phyloP scores from a whole-genome alignment of 2,888 invertebrate genomes.

The Cryptocheilus praepositus region DNA sequence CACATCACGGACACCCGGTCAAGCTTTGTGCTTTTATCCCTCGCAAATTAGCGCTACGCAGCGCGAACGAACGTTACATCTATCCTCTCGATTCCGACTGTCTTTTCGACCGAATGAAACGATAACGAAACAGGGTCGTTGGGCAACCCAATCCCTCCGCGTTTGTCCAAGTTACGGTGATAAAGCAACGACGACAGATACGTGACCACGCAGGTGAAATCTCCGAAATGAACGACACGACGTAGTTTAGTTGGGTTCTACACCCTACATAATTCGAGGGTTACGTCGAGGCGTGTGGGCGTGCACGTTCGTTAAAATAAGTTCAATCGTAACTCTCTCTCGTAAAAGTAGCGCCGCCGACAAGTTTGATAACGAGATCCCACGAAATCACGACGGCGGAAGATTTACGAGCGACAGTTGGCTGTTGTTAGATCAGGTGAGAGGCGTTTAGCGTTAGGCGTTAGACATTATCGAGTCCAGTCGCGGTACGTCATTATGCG shows the following conservation, averaged over 20 bases:
- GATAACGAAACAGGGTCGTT: no score
- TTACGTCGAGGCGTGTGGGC: slow-evolving; percentile 1
- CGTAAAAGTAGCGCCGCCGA: slow-evolving; percentile 49
- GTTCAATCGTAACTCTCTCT: slow-evolving; percentile 51
- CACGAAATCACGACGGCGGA: slow-evolving; percentile 29
- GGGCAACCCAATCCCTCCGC: no score
- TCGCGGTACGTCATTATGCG: not conserved
- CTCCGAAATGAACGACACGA: no score
- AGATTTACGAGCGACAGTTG: slow-evolving; percentile 31
- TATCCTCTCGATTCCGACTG: no score
- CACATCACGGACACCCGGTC: no score
- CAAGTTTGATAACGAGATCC: slow-evolving; percentile 39
- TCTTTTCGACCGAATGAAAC: no score
- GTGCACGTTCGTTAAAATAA: slow-evolving; percentile 49
- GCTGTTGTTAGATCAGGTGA: not conserved
- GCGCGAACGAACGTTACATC: no score
- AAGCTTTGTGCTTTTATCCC: no score
- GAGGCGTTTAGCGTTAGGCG: not conserved
- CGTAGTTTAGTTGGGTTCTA: not conserved
- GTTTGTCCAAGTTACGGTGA: no score
- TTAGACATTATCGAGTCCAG: not conserved
- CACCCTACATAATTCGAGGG: slow-evolving; percentile 7
- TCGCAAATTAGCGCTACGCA: no score
- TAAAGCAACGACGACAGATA: no score
- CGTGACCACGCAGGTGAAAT: no score